Conservation (phyloP, 1,140 invertebrate genomes). For the Papilio xuthus region DNA sequence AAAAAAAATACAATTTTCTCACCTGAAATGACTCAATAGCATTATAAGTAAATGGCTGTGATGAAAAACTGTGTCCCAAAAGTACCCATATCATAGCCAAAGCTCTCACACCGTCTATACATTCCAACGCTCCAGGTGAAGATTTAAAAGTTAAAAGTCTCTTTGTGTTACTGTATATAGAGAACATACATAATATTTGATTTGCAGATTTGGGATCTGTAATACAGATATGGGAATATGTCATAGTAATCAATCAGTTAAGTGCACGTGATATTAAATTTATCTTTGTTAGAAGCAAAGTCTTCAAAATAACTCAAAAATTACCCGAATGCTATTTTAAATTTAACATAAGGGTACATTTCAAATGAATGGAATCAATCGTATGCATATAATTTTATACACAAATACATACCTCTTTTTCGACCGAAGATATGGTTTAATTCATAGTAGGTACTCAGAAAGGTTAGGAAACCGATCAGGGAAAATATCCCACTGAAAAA, state of each 20-base stretch:
- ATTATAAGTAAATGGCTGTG: constrained; percentile 55
- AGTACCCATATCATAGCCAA: constrained; percentile 87
- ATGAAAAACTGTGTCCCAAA: constrained; percentile 81
- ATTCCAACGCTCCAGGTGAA: constrained; percentile 62
- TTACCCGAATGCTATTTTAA: neutral
- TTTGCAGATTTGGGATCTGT: constrained; percentile 46
- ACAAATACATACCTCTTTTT: constrained; percentile 19
- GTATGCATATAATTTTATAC: no score
- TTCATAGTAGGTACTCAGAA: constrained; percentile 35
- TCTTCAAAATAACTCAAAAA: no score
- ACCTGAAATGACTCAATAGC: constrained; percentile 56
- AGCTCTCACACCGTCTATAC: constrained; percentile 82
- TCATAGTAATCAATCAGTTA: no score
- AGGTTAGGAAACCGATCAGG: neutral
- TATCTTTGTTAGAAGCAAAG: neutral
- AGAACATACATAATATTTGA: constrained; percentile 55
- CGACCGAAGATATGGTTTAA: constrained; percentile 20
- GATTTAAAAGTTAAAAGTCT: constrained; percentile 54
- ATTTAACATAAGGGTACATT: no score
- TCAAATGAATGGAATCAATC: no score
- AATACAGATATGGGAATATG: constrained; percentile 23
- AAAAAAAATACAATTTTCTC: constrained; percentile 21
- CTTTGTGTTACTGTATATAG: constrained; percentile 62
- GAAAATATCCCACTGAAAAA: constrained; percentile 31
- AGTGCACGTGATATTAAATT: no score